Base-by-base conservation (phyloP, 2,888 invertebrate species). In the Frankliniella fusca region DNA sequence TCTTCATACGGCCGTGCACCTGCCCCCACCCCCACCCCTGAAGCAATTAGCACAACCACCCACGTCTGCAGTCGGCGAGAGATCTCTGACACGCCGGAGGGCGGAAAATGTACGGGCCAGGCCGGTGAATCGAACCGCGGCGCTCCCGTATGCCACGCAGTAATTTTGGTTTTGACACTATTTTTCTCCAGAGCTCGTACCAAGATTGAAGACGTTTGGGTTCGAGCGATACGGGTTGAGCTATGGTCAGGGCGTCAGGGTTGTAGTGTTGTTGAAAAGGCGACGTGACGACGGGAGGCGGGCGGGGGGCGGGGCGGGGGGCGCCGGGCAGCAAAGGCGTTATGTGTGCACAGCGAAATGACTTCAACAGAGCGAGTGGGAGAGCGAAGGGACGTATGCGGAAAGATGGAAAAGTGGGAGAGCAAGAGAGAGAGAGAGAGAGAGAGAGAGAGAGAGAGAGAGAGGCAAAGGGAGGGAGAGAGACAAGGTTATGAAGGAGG, bases 341-440 rank as follows among this genome's bases (percentile, higher is more conserved):
- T 70, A 70, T 70, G 70, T 70, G n/a, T 70, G 70, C 70, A n/a
- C 70, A 70, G 70, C 70, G 70, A 70, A 70, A 70, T 70, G 70
- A 70, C 23, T 70, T 70, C 70, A 70, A 9, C 38, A n/a, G 61
- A 61, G 54, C 54, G 54, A 18, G 18, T 18, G 54, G 12, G 54
- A 54, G 15, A 12, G 54, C 12, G 54, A 54, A 54, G 54, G 54
- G 54, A 54, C 54, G 54, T 5, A 38, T 38, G 5, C 38, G 38
- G 38, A 38, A 38, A 38, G 38, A 38, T 38, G n/a, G n/a, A n/a
- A 65, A 65, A 23, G 65, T 20, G 65, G 65, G n/a, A 10, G 65
- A 65, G 50, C n/a, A n/a, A 20, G 54, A 61, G 61, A 61, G 61
- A n/a, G 15, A 2, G 15, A 9, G 54, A 54, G 54, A 12, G 54